Conservation (phyloP, 2,797 vertebrate genomes). For the Potorous gilbertii region DNA sequence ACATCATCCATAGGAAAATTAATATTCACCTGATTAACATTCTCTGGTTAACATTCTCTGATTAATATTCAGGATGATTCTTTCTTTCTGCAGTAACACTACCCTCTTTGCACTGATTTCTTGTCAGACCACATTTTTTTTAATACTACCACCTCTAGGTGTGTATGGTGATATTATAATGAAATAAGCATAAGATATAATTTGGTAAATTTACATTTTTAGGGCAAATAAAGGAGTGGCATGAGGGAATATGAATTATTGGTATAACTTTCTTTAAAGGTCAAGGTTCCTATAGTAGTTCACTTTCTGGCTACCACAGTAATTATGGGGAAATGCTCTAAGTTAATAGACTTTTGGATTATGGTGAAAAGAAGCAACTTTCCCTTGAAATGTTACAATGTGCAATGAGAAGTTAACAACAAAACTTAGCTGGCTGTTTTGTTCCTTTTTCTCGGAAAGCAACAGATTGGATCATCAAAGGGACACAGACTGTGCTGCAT, state of each 20-base stretch:
- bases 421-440: conserved; percentile 1
- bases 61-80: not conserved
- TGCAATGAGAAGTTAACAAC: not conserved
- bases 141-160: conserved; percentile 18
- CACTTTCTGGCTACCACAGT: conserved; percentile 4
- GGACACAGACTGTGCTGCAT: not conserved
- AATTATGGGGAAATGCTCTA: conserved; percentile 3
- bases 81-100: not conserved
- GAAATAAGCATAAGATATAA: conserved; percentile 18
- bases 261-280: not conserved
- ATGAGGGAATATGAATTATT: conserved; percentile 54
- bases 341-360: conserved; percentile 8
- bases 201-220: conserved; percentile 49
- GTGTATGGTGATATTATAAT: conserved; percentile 38
- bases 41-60: too few relatives aligned
- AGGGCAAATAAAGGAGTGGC: not conserved
- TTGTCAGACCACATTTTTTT: not conserved
- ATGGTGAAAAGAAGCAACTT: not conserved
- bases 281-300: conserved; percentile 4
- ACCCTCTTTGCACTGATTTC: not conserved
- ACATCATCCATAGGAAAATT: not conserved
- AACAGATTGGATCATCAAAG: not conserved
- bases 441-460: not conserved
- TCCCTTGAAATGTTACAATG: not conserved
- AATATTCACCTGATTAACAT: not conserved